A percentile compares a stretch with the other conserved stretches of the same genome.
These are phyloP conservation scores for Hedya salicella DNA, from an alignment of 2,888 invertebrate species.

Conservation along the genomic window DNA sequence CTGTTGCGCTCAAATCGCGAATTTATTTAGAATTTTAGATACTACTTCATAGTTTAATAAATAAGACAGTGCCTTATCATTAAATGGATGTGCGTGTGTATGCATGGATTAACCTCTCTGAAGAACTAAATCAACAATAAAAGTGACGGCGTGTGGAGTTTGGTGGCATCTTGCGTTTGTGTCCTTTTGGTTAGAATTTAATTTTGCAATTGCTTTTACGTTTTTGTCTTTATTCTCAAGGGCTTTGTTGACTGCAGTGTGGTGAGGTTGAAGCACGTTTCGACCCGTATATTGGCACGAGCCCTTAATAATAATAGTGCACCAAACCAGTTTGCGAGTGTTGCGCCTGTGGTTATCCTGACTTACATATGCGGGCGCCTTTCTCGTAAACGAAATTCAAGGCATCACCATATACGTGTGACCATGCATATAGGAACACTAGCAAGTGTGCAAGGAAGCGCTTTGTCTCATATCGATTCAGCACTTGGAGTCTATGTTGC, in stretches of 20 bases:
- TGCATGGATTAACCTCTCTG: conserved; percentile 72
- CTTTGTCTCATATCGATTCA: conserved; percentile 50
- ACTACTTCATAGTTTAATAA: conserved; percentile 68
- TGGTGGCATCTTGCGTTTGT: conserved; percentile 70
- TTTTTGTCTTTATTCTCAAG: conserved; percentile 61
- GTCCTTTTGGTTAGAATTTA: conserved; percentile 80
- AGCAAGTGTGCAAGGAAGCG: conserved; percentile 45
- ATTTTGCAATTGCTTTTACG: conserved; percentile 63
- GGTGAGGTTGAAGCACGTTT: conserved; percentile 66
- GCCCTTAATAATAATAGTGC: conserved; percentile 84
- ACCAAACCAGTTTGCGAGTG: conserved; percentile 83
- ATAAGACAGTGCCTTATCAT: conserved; percentile 77
- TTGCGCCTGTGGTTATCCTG: conserved; percentile 79
- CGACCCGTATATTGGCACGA: conserved; percentile 80
- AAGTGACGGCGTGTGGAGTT: conserved; percentile 71
- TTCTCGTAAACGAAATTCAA: conserved; percentile 70
- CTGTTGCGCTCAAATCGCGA: conserved; percentile 75
- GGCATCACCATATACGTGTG: conserved; percentile 53
- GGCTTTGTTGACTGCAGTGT: conserved; percentile 71
- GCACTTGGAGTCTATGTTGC: conserved; percentile 10
- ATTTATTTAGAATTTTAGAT: conserved; percentile 68
- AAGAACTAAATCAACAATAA: conserved; percentile 62
- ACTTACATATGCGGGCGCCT: conserved; percentile 76
- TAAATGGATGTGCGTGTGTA: conserved; percentile 80
- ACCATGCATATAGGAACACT: not conserved